Evolutionary conservation across 2,797 vertebrate species (phyloP), one percentile per base, ranked within the genome.

Genomic region (Mallotus villosus): DNA sequence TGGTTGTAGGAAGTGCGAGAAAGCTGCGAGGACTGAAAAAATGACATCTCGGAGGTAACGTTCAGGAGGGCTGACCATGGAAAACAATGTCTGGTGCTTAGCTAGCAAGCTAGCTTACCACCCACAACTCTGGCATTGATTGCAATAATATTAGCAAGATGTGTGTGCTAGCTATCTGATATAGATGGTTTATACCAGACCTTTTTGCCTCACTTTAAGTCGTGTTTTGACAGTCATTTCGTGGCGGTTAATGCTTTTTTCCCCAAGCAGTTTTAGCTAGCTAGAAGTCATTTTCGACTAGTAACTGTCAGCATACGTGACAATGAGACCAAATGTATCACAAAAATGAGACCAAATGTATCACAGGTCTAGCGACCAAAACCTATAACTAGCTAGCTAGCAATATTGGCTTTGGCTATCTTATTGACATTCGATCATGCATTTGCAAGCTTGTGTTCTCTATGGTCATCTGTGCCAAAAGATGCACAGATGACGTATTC

Each of bases 31-130:
- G 78, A 75, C 70, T 65, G 85, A 76, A 74, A 82, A 67, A 85
- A 94, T 94, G 93, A 94, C 93, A 92, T 94, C 93, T 87, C 90
- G 93, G 88, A 94, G 93, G 93, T 94, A 88, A 11, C 9, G 41
- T 46, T 34, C 7, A 92, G 87, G 34, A 51, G 87, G 29, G 22
- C 63, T 74, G 79, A 69, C 64, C 46, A 59, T 75, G 67, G 67
- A 73, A 66, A 74, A 71, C 70, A 74, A 66, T 53, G n/a, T n/a
- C 61, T 65, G 16, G 22, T 67, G 16, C 24, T 61, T 49, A 41
- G 71, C 73, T 68, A 70, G 32, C 67, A 19, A 41, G 16, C 58
- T 74, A 55, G 67, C 60, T 37, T 53, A 9, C 41, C 19, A 2
- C 8, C 63, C 25, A 2, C 21, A 1, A 49, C 37, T 19, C 24